These are phyloP conservation scores for Allacma fusca DNA, from an alignment of 2,888 invertebrate genomes.

Conservation along the genomic window DNA sequence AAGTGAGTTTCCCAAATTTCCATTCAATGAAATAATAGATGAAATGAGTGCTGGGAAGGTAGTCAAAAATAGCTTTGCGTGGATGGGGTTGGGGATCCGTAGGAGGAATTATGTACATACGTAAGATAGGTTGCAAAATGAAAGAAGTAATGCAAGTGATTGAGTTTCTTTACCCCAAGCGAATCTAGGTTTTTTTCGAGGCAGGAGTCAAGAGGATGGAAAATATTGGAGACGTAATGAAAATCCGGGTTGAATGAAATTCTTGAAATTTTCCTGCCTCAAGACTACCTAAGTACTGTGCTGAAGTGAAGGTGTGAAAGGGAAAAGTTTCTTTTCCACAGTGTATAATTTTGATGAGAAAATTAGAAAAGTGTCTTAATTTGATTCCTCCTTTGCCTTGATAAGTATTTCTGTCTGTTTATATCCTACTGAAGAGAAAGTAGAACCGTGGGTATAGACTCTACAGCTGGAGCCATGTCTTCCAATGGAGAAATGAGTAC, in stretches of 20 bases:
- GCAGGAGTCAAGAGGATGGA: background rate
- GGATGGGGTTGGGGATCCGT: too few species aligned
- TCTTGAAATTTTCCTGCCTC: background rate
- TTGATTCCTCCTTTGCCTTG: background rate
- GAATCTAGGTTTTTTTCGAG: background rate
- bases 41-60: too few species aligned
- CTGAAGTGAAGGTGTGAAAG: too few species aligned
- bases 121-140: too few species aligned
- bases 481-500: too few species aligned
- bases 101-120: too few species aligned
- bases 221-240: constrained; percentile 4
- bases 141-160: background rate
- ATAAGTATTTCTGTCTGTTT: background rate
- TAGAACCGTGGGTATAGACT: too few species aligned
- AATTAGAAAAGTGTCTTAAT: constrained; percentile 10
- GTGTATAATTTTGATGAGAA: background rate
- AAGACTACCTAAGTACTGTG: background rate
- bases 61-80: too few species aligned
- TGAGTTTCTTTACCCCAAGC: constrained; percentile 3
- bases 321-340: background rate
- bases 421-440: background rate
- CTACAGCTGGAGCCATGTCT: too few species aligned
- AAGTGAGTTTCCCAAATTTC: too few species aligned
- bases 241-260: background rate
- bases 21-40: too few species aligned